Evolutionary conservation across 2,888 invertebrate species (phyloP), one percentile per base, ranked within the genome.

Genomic region (Anorthoa munda): DNA sequence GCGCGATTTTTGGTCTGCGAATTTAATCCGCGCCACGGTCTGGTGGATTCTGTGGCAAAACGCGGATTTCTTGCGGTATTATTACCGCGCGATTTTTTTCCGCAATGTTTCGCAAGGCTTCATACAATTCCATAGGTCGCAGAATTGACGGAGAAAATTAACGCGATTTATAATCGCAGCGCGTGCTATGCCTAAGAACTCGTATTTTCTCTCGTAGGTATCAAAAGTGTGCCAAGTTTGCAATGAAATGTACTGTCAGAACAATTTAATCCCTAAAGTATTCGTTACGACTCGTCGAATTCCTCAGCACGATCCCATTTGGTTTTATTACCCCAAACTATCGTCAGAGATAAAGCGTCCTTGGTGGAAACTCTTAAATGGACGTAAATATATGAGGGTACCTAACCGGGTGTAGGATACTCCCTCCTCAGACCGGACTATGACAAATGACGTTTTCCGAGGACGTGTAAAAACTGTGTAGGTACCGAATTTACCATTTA

Each of bases 361-460:
- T 76, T 72, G 65, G 63, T 77, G 53, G 31, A 60, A 71, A 63
- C 59, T 69, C 64, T 66, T 74, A 72, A 83, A 83, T 75, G 75
- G 73, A 74, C 70, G 58, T 61, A 75, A 82, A 84, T 86, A 86
- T 84, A 85, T 73, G 74, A 77, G 65, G 74, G 75, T 81, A 73
- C 72, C 31, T 70, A 75, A 48, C 55, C 70, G 86, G 82, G 77
- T 78, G 78, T 68, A 71, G 75, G 82, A 82, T 72, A 72, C 72
- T 84, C 79, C 60, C 46, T 75, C 74, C 82, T 80, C 83, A 83
- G 71, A 83, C 79, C 77, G 84, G 86, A 77, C 88, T 86, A 90
- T 90, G 92, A 91, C 90, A 92, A 91, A 92, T 91, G 88, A 88
- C 77, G 77, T 82, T 71, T 83, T 87, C 83, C 82, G 85, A 83